Percentiles rank a stretch among this genome's conserved stretches.
Evolutionary conservation across 37 sponge, comb jelly and placozoan genomes (phyloP).

Genomic region (Beroe forskalii): DNA sequence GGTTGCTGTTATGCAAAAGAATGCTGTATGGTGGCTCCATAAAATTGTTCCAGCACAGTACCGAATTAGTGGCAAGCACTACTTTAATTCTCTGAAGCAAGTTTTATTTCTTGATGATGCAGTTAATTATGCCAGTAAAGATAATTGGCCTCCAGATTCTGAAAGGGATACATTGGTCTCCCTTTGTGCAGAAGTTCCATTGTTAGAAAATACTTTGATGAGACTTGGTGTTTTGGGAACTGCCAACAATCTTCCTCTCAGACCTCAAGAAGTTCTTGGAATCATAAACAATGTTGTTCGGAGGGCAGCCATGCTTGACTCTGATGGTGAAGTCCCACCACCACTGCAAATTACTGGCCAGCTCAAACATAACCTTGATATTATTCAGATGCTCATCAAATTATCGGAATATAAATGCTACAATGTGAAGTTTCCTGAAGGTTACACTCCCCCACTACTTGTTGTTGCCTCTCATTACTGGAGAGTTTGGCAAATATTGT

Average conservation of each 20-base stretch:
- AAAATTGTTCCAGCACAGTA: constrained; percentile 62
- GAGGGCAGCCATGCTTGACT: constrained; percentile 84
- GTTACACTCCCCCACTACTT: constrained; percentile 80
- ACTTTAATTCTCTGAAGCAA: constrained; percentile 69
- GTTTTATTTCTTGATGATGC: constrained; percentile 80
- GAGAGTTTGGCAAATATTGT: constrained; percentile 70
- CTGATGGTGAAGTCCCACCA: constrained; percentile 68
- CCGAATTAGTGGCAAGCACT: constrained; percentile 31
- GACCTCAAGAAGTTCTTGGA: constrained; percentile 84
- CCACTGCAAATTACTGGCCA: constrained; percentile 32
- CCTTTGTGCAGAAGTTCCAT: constrained; percentile 76
- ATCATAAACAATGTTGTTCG: constrained; percentile 85
- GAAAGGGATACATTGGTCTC: constrained; percentile 76
- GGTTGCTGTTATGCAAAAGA: constrained; percentile 56
- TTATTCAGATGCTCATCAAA: constrained; percentile 54
- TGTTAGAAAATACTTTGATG: constrained; percentile 89
- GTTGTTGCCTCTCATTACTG: constrained; percentile 89
- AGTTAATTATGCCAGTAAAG: constrained; percentile 76
- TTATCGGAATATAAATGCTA: constrained; percentile 35
- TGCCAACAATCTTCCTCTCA: constrained; percentile 78
- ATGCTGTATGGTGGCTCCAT: constrained; percentile 65
- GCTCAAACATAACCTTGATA: constrained; percentile 35
- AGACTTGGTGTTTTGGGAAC: constrained; percentile 81
- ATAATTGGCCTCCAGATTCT: constrained; percentile 88
- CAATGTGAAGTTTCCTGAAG: constrained; percentile 75